Evolutionary conservation across 2,797 vertebrate species (phyloP).

Genomic region (Pygocentrus nattereri): DNA sequence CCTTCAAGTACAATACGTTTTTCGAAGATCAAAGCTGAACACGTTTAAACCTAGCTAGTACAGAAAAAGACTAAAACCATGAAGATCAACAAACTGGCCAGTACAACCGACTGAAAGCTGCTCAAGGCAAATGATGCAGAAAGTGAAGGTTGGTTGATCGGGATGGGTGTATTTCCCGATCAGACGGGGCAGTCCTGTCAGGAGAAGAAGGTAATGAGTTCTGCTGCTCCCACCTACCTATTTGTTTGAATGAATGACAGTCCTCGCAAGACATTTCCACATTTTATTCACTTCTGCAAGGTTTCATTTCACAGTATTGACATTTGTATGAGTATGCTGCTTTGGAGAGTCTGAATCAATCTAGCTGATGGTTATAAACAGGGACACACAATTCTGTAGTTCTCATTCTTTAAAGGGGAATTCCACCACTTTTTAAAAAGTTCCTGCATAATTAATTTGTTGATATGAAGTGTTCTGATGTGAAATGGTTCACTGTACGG

Average conservation of each 20-base stretch:
- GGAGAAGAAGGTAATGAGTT: background rate
- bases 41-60: no score
- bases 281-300: constrained; percentile 40
- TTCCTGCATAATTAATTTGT: no score
- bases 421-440: background rate
- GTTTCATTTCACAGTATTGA: constrained; percentile 18
- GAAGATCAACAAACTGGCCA: no score
- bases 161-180: no score
- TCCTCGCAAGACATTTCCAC: background rate
- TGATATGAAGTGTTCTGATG: background rate
- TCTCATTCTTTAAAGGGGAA: background rate
- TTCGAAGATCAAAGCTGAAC: no score
- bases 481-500: background rate
- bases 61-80: no score
- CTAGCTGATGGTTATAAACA: background rate
- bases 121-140: no score
- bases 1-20: no score
- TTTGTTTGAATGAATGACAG: background rate
- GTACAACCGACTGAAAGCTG: no score
- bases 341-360: background rate
- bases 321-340: background rate
- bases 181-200: no score
- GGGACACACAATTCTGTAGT: background rate
- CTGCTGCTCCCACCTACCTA: no score
- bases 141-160: no score